A percentile compares a stretch with the other conserved stretches of the same genome.
phyloP scores from a whole-genome alignment of 2,797 vertebrate species.

The Galago senegalensis region DNA sequence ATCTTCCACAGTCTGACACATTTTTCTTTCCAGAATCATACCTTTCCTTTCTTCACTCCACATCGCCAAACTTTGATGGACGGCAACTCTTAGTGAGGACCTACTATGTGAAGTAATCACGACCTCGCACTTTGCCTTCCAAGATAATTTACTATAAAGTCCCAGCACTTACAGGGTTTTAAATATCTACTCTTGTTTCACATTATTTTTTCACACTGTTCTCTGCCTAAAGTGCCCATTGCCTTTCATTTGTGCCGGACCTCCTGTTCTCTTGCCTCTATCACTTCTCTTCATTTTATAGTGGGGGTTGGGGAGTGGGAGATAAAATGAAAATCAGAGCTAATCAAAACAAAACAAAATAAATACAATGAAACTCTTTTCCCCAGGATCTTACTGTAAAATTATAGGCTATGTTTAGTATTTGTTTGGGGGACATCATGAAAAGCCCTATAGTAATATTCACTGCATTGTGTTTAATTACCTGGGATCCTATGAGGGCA shows the following conservation, averaged over 20 bases:
- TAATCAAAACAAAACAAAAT: not conserved
- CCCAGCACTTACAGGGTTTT: not conserved
- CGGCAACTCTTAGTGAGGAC: not conserved
- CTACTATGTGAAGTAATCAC: not conserved
- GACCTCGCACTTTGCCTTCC: not conserved
- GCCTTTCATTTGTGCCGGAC: not conserved
- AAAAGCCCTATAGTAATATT: not conserved
- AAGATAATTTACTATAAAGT: not conserved
- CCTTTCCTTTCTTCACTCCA: not conserved
- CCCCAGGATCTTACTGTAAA: not conserved
- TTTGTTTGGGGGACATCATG: not conserved
- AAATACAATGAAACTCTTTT: not conserved
- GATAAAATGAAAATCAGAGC: not conserved
- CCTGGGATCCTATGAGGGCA: not conserved
- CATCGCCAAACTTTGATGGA: not conserved
- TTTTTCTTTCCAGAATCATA: not conserved
- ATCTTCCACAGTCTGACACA: not conserved
- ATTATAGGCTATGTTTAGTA: not conserved
- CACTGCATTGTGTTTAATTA: not conserved
- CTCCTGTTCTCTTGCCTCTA: not conserved
- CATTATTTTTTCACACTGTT: not conserved
- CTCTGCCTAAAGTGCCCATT: not conserved
- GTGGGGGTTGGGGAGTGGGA: fast-evolving
- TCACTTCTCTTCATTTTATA: not conserved
- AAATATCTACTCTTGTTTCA: not conserved